Evolutionary conservation across 2,113 vertebrate species (phyloP).

Genomic region (Ranitomeya imitator): DNA sequence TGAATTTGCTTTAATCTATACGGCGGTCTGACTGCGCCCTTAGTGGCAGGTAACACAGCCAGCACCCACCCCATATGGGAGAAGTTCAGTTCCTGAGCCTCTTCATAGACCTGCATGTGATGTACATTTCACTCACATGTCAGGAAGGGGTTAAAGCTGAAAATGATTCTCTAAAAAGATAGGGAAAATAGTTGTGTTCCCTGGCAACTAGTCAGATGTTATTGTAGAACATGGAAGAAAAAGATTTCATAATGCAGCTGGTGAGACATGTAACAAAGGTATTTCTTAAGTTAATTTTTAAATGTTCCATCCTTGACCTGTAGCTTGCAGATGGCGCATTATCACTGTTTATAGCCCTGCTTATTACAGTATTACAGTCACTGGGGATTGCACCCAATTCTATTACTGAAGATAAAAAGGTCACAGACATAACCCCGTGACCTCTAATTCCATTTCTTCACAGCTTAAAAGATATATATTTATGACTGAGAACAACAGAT

Average conservation of each 20-base stretch:
- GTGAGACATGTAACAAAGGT: neutral
- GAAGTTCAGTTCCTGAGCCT: too few relatives aligned
- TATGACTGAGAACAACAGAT: neutral
- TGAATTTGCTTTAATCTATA: too few relatives aligned
- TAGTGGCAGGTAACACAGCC: too few relatives aligned
- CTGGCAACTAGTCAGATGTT: neutral
- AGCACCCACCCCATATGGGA: too few relatives aligned
- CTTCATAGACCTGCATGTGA: too few relatives aligned
- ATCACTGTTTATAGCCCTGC: constrained; percentile 12
- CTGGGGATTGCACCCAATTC: neutral
- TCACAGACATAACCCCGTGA: neutral
- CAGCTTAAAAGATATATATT: neutral
- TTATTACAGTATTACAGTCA: neutral
- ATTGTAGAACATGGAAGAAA: neutral
- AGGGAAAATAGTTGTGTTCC: neutral
- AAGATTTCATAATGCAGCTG: neutral
- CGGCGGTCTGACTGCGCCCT: too few relatives aligned
- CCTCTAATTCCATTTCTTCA: neutral
- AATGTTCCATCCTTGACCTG: neutral
- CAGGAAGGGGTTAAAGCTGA: neutral
- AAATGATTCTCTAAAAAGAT: neutral
- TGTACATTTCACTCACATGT: too few relatives aligned
- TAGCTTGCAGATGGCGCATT: neutral
- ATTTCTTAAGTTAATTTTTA: constrained; percentile 10
- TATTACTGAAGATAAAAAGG: neutral